Base-by-base conservation (phyloP, 1,140 invertebrate genomes). In the Armadillidium nasatum region DNA sequence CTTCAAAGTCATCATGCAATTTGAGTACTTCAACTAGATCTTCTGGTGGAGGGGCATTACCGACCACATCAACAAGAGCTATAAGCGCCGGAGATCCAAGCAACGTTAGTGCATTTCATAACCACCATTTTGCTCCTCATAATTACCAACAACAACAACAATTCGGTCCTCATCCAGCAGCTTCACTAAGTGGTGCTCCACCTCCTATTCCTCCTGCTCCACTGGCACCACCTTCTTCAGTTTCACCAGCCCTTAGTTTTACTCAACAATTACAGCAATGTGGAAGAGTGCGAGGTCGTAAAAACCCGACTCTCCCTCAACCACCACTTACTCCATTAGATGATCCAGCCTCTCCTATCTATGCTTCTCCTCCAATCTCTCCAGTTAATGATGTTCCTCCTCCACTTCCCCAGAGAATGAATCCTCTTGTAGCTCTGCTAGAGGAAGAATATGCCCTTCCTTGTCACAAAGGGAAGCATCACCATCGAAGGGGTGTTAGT, bases 301-400 rank as follows among this genome's bases (percentile, higher is more conserved):
- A 79, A 21, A 76, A 79, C 43, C 80, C 79, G 4, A 76, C 79
- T 3, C 78, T 80, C 22, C 79, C 81, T 10, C 78, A 76, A 74
- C 75, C 78, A 82, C 85, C 74, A 84, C 84, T 80, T 76, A 85
- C 91, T 10, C 86, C 92, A 33, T 89, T 92, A 77, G 91, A 89
- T 82, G 91, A 92, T 81, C 90, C 91, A 0, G 89, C 91, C 81
- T 91, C 89, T 80, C 93, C 93, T 0, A 88, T 94, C 44, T 94
- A 94, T 82, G 91, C 92, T 2, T 92, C 91, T 71, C 92, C 93
- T 13, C 91, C 92, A 0, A 89, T 92, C 74, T 93, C 92, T 71
- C 93, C 93, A n/a, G 87, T 91, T 78, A 91, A 90, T 84, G 91
- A 93, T 82, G 79, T 69, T 79, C 77, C 46, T 73, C 67, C 76